Evolutionary conservation across 2,113 vertebrate species (phyloP), one percentile per base, ranked within the genome.

Genomic region (Xiphorhynchus elegans): DNA sequence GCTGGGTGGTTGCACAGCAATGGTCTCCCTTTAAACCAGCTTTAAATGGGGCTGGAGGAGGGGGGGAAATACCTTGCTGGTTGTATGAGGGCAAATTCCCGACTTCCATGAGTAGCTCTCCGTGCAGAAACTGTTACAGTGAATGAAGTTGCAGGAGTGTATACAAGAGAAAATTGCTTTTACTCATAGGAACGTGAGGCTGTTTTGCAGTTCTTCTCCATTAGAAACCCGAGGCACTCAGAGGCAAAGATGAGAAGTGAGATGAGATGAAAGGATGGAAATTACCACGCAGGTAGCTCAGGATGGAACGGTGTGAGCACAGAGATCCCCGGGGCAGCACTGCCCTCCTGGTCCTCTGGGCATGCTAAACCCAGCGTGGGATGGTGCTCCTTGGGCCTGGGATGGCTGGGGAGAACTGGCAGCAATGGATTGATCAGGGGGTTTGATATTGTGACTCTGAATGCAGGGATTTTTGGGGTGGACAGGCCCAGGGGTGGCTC

Each of bases 281-380:
- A 75, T 81, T 81, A 59, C 66, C 56, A 17, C 78, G 58, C 93
- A 88, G 94, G 91, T 90, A 29, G 20, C 52, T 59, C 47, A 10
- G 84, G 87, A 76, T 77, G 89, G 40, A 73, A 10, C 35, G 6
- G 85, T 78, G 88, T 90, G 93, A 78, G 90, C 92, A 92, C 93
- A 88, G 95, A 95, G 93, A 93, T 86, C 85, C 66, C 87, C 46
- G 24, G 49, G 78, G 37, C 56, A 11, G 84, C 17, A 81, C 42
- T 89, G 92, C 85, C 80, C 49, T 44, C 92, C 5, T 81, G 3
- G 9, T 70, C 92, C 95, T 58, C 50, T 14, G 79, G 72, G 55
- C 74, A 1, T 31, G 2, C 42, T 6, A 10, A 69, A 33, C 26
- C 89, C 6, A 6, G 29, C 47, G 37, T 47, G 80, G 50, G 53